These are phyloP conservation scores for Xiphorhynchus elegans DNA, from an alignment of 2,113 vertebrate genomes.

Conservation along the genomic window DNA sequence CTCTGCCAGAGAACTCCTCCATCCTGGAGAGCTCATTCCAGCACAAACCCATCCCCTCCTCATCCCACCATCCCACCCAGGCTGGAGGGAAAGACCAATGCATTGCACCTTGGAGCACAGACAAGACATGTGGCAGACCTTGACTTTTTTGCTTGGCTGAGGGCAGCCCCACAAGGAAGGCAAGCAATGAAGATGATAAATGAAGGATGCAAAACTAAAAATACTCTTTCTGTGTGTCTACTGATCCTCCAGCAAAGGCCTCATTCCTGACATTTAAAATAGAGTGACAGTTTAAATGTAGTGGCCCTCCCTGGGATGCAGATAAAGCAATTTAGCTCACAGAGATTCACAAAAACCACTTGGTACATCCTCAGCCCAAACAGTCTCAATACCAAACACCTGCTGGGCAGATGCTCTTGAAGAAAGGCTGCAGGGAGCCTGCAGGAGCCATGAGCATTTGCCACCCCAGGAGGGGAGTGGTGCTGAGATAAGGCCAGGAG, in stretches of 20 bases:
- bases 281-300: constrained; percentile 12
- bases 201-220: constrained; percentile 54
- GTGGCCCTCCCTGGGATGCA: neutral
- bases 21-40: neutral
- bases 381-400: neutral
- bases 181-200: constrained; percentile 52
- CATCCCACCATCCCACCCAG: neutral
- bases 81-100: neutral
- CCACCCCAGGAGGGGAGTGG: accelerated
- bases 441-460: neutral
- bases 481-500: neutral
- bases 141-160: neutral
- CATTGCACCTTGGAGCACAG: neutral
- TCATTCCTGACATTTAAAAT: constrained; percentile 44
- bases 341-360: neutral
- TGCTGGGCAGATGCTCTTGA: neutral
- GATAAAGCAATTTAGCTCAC: neutral
- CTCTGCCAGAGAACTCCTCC: neutral
- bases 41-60: neutral
- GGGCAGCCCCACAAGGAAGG: neutral
- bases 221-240: constrained; percentile 18
- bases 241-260: constrained; percentile 55
- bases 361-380: neutral
- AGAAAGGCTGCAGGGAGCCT: neutral
- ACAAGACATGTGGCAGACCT: neutral